These are phyloP conservation scores for Psammodynastes pulverulentus DNA, from an alignment of 2,113 vertebrate genomes.

Conservation along the genomic window DNA sequence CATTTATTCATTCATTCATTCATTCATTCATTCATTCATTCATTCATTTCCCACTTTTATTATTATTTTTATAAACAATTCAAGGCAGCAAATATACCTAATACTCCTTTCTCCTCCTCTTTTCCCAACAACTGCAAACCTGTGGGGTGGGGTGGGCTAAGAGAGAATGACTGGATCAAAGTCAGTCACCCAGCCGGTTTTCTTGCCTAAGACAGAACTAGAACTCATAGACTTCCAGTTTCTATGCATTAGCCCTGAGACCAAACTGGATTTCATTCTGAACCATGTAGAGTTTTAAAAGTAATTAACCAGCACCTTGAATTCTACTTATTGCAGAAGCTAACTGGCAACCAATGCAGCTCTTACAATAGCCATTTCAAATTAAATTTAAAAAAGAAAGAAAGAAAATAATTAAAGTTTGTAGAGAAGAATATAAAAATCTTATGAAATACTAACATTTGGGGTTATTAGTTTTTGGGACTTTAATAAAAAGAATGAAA, in stretches of 20 bases:
- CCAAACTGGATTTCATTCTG: no score
- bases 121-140: background rate
- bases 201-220: background rate
- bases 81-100: background rate
- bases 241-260: no score
- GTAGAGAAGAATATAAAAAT: background rate
- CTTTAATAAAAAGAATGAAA: background rate
- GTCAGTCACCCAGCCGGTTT: background rate
- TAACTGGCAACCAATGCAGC: background rate
- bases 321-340: background rate
- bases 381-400: background rate
- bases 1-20: no score
- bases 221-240: background rate
- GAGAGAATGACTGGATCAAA: background rate
- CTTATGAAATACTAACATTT: background rate
- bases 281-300: background rate
- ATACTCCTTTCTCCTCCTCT: background rate
- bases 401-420: background rate
- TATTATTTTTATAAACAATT: no score
- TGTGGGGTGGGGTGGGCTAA: background rate
- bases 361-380: background rate
- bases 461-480: background rate
- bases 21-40: no score
- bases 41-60: no score
- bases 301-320: background rate